Base-by-base conservation (phyloP, 2,888 invertebrate genomes). In the Drosophila cracens region DNA sequence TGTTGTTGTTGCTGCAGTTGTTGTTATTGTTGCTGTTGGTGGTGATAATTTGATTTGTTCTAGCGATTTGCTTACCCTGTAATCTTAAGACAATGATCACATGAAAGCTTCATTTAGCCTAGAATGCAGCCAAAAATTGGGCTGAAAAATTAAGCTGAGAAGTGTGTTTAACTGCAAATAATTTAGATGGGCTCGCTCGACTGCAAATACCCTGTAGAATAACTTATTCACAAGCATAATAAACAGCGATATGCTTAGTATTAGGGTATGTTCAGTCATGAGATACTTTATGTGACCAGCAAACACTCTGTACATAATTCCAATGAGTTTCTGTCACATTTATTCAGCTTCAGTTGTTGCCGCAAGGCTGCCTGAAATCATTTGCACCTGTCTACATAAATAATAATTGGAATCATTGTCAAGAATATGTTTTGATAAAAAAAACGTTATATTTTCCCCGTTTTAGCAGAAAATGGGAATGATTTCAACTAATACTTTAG, bases 31-130 rank as follows among this genome's bases (percentile, higher is more conserved):
- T 57, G 34, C 38, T 64, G 62, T n/a, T 61, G 54, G 51, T 70
- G 60, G 38, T 54, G 77, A 78, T 77, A 78, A 74, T 78, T 77
- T 74, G 66, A 78, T 74, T 70, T 66, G 25, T 46, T 51, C 49
- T 31, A 31, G 57, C 70, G 52, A 58, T 57, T 56, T 60, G 29
- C 18, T 46, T 70, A 74, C 78, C 70, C 77, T 70, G 51, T 43
- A 78, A 56, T 1, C 6, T 21, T 1, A 13, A 36, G 16, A 1
- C 13, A n/a, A 52, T 54, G 43, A 16, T n/a, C 11, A 21, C 10
- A n/a, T 6, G 18, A 25, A 34, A 54, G 18, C 25, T 3, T 54
- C 10, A 36, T 13, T 31, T 8, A 8, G 21, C 46, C 21, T 0
- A 21, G 46, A 46, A 46, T 46, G 46, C 21, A 16, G 0, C 46